Conservation (phyloP, 2,113 vertebrate species). For the Prunella himalayana region DNA sequence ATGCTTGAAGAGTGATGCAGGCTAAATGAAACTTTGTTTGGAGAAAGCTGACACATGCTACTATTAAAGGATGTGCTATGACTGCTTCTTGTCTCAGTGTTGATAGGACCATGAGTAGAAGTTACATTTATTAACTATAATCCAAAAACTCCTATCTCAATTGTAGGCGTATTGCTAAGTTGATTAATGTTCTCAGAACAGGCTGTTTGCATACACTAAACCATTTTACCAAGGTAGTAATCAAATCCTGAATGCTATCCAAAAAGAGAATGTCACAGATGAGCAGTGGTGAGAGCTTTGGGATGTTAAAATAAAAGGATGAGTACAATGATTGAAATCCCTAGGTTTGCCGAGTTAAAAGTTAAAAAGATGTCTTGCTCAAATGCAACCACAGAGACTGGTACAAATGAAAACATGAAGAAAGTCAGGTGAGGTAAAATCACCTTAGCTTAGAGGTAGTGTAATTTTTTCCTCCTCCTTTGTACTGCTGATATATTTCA, state of each 20-base stretch:
- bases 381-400: neutral
- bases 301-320: neutral
- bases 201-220: neutral
- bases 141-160: neutral
- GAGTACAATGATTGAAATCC: fast-evolving
- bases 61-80: neutral
- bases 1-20: neutral
- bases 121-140: neutral
- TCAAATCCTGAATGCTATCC: neutral
- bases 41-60: neutral
- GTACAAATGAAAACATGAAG: neutral
- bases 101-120: neutral
- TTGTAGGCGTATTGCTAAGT: neutral
- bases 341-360: neutral
- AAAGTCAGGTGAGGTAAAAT: neutral
- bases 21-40: neutral
- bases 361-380: neutral
- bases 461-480: neutral
- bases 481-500: neutral
- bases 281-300: neutral
- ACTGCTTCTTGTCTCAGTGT: neutral
- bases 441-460: neutral
- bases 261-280: neutral
- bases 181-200: neutral
- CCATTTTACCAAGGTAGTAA: neutral